phyloP scores from a whole-genome alignment of 2,888 invertebrate species.

The Odontocolon sp. region DNA sequence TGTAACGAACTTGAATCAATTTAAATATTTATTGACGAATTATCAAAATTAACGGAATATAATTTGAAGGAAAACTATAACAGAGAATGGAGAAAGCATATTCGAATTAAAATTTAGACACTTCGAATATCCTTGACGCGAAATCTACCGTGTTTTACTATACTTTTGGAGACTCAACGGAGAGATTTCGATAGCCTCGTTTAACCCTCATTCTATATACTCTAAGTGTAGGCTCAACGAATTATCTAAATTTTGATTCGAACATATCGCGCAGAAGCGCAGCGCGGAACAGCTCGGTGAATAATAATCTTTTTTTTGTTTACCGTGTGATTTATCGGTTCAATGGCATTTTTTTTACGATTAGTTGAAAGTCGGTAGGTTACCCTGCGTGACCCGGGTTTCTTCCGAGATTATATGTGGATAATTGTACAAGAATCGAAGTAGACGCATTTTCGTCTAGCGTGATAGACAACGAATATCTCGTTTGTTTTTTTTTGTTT shows the following conservation, averaged over 20 bases:
- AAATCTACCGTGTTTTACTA: too few species aligned
- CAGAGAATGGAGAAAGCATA: too few species aligned
- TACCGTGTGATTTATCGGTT: constrained; percentile 28
- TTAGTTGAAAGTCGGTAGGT: constrained; percentile 59
- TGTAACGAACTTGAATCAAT: too few species aligned
- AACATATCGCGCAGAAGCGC: neutral
- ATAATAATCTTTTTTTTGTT: constrained; percentile 3
- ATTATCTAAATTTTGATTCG: neutral
- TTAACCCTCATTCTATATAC: too few species aligned
- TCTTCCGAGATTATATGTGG: constrained; percentile 38
- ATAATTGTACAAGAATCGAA: constrained; percentile 28
- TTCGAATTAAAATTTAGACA: too few species aligned
- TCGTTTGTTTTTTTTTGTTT: constrained; percentile 6
- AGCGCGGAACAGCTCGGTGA: neutral
- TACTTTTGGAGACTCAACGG: too few species aligned
- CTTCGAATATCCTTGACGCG: too few species aligned
- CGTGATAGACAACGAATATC: neutral
- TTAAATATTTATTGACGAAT: too few species aligned
- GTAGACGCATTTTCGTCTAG: neutral
- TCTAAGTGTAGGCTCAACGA: too few species aligned
- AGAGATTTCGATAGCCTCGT: too few species aligned
- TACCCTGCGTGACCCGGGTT: constrained; percentile 79
- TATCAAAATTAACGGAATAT: too few species aligned
- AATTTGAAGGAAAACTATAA: too few species aligned
- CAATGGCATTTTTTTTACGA: neutral